phyloP scores from a whole-genome alignment of 2,888 invertebrate species.

The Epiblema foenella region DNA sequence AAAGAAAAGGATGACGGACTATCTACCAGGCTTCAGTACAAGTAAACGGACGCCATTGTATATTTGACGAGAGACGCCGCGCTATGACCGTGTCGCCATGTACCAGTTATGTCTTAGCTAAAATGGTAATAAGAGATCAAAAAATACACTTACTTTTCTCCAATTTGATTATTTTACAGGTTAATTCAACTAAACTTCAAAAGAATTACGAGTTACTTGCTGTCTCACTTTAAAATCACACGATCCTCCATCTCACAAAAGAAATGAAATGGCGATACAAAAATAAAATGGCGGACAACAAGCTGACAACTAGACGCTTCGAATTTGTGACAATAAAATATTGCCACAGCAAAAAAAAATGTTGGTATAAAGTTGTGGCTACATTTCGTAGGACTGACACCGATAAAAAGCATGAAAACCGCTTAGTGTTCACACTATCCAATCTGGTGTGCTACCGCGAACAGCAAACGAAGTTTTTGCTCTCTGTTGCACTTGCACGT shows the following conservation, averaged over 20 bases:
- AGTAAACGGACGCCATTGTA: slow-evolving; percentile 81
- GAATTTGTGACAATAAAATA: slow-evolving; percentile 37
- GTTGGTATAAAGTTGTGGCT: slow-evolving; percentile 24
- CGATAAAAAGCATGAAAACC: no score
- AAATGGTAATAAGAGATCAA: slow-evolving; percentile 3
- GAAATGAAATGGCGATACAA: slow-evolving; percentile 84
- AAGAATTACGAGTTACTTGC: slow-evolving; percentile 66
- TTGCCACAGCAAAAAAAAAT: slow-evolving; percentile 36
- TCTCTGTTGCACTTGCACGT: no score
- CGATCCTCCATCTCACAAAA: slow-evolving; percentile 82
- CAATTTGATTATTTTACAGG: slow-evolving; percentile 41
- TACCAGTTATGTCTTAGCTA: slow-evolving; percentile 40
- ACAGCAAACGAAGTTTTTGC: no score
- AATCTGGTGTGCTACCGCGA: no score
- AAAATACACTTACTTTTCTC: slow-evolving; percentile 46
- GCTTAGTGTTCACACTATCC: no score
- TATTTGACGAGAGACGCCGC: slow-evolving; percentile 54
- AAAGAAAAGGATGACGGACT: slow-evolving; percentile 85
- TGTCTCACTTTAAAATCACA: slow-evolving; percentile 80
- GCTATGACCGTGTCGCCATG: slow-evolving; percentile 61
- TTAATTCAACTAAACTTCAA: slow-evolving; percentile 46
- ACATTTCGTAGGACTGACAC: no score
- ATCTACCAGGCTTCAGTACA: slow-evolving; percentile 70
- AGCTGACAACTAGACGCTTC: slow-evolving; percentile 41
- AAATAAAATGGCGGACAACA: slow-evolving; percentile 76